Evolutionary conservation across 1,140 invertebrate genomes (phyloP).

Genomic region (Homarus americanus): DNA sequence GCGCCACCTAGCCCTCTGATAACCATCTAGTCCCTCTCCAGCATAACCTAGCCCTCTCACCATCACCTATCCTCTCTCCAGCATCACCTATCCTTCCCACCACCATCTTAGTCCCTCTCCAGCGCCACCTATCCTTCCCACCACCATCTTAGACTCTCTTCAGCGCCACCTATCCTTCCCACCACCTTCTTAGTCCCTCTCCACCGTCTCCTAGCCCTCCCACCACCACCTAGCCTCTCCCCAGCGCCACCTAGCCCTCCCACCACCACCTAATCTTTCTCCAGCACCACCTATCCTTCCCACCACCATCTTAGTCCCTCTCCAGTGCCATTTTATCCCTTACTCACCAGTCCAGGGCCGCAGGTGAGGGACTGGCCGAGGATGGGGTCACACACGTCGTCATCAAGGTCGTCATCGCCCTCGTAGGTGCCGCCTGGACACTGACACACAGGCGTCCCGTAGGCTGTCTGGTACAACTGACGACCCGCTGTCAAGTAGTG

Average conservation of each 20-base stretch:
- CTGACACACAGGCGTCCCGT: conserved; percentile 58
- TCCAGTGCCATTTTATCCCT: neutral
- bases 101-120: neutral
- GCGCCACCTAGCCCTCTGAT: too few species aligned
- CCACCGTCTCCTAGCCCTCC: too few species aligned
- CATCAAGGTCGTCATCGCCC: conserved; percentile 58
- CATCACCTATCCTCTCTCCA: too few species aligned
- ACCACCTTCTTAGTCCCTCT: neutral
- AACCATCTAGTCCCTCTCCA: neutral
- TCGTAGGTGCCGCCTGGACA: conserved; percentile 60
- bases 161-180: too few species aligned
- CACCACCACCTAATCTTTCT: neutral
- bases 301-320: neutral
- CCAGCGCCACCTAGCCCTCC: neutral
- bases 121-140: neutral
- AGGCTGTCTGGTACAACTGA: conserved; percentile 49
- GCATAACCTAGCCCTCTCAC: neutral
- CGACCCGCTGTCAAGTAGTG: conserved; percentile 36
- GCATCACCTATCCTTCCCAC: neutral
- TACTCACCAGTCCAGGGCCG: conserved; percentile 23
- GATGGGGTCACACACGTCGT: conserved; percentile 58
- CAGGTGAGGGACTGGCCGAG: conserved; percentile 46
- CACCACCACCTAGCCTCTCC: neutral
- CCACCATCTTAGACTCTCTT: neutral
- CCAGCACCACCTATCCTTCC: neutral